Evolutionary conservation across 2,888 invertebrate species (phyloP).

Genomic region (Pterostichus madidus): DNA sequence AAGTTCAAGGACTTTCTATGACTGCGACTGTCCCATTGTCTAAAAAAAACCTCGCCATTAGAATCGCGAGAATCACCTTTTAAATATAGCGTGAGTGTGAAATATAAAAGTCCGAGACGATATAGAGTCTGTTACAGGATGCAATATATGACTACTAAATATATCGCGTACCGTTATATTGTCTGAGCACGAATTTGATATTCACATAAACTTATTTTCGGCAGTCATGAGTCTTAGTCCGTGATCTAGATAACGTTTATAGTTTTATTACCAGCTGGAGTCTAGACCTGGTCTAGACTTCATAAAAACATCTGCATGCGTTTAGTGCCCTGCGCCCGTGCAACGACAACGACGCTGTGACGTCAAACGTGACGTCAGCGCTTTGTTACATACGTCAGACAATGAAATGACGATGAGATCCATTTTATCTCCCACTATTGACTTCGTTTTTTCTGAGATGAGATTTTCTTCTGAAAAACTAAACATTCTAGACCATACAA

Average conservation of each 20-base stretch:
- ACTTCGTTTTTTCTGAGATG: constrained; percentile 2
- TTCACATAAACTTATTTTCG: constrained; percentile 58
- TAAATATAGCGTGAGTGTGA: constrained; percentile 48
- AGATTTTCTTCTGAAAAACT: constrained; percentile 5
- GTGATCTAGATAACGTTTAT: constrained; percentile 69
- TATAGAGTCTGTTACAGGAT: constrained; percentile 2
- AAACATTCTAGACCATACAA: too few species aligned
- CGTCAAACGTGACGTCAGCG: constrained; percentile 31
- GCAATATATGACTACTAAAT: constrained; percentile 7
- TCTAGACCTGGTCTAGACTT: constrained; percentile 74
- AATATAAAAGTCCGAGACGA: constrained; percentile 26
- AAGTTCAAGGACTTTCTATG: constrained; percentile 48
- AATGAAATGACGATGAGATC: constrained; percentile 6
- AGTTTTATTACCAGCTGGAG: constrained; percentile 68
- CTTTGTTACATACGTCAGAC: neutral
- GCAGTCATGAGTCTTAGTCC: neutral
- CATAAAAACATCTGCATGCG: constrained; percentile 74
- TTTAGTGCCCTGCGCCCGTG: constrained; percentile 9
- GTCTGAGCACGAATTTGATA: constrained; percentile 47
- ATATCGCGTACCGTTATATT: constrained; percentile 46
- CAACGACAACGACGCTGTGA: constrained; percentile 41
- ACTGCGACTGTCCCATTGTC: constrained; percentile 48
- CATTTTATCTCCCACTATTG: constrained; percentile 4
- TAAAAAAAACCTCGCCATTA: constrained; percentile 34
- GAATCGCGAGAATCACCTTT: constrained; percentile 21